Percentiles rank a stretch among this genome's conserved stretches.
phyloP scores from a whole-genome alignment of 2,888 invertebrate species.

The Eupelmus urozonus region DNA sequence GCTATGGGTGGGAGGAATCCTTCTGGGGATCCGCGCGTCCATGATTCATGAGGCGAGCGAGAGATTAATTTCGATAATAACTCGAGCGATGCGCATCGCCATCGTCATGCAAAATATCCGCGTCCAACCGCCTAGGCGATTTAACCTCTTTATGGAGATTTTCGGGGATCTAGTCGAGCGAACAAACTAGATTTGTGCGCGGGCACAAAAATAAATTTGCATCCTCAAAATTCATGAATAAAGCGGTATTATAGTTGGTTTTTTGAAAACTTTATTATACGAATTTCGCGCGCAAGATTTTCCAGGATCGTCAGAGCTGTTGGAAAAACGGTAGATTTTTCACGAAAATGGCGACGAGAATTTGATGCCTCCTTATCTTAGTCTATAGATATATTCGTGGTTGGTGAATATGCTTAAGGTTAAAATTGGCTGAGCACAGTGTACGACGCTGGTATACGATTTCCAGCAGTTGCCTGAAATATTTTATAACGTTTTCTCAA shows the following conservation, averaged over 20 bases:
- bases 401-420: too few species aligned
- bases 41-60: conserved; percentile 2
- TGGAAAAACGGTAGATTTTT: conserved; percentile 18
- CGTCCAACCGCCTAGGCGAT: conserved; percentile 13
- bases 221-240: conserved; percentile 28
- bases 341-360: too few species aligned
- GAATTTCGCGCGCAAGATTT: background rate
- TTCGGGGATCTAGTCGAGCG: background rate
- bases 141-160: conserved; percentile 51
- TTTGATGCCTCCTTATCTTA: too few species aligned
- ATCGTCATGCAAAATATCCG: conserved; percentile 31
- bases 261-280: conserved; percentile 20
- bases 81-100: background rate
- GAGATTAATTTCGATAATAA: conserved; percentile 46
- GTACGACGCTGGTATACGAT: too few species aligned
- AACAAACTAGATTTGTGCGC: background rate
- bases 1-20: background rate
- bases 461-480: too few species aligned
- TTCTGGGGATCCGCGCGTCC: background rate
- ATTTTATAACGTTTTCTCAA: too few species aligned
- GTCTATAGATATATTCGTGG: too few species aligned
- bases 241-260: conserved; percentile 12
- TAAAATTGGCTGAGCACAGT: too few species aligned
- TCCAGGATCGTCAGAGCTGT: background rate
- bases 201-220: conserved; percentile 41